These are phyloP conservation scores for Alauda arvensis DNA, from an alignment of 2,797 vertebrate genomes.

Conservation along the genomic window DNA sequence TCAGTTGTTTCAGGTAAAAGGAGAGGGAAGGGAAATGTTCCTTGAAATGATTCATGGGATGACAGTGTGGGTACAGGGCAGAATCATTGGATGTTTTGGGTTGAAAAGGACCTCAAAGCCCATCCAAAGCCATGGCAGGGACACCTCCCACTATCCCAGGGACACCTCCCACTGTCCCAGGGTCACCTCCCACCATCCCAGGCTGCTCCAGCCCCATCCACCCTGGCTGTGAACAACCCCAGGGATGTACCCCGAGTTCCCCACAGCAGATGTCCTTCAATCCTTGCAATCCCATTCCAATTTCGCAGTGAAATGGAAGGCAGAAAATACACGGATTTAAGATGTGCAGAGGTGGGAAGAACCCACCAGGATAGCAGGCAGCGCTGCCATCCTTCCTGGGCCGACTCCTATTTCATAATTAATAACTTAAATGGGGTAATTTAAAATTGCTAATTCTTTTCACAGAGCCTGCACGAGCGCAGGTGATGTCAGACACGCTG, in stretches of 20 bases:
- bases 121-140: not conserved
- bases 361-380: not conserved
- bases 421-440: slow-evolving; percentile 71
- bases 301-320: not conserved
- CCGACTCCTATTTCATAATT: slow-evolving; percentile 61
- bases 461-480: slow-evolving; percentile 58
- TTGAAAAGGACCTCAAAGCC: not conserved
- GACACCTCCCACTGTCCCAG: not conserved
- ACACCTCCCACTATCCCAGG: not conserved
- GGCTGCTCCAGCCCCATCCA: not conserved
- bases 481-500: slow-evolving; percentile 68
- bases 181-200: not conserved
- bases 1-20: not conserved
- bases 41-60: not conserved
- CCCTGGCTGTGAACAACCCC: not conserved
- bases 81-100: not conserved
- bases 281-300: not conserved
- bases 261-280: not conserved
- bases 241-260: not conserved
- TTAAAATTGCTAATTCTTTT: slow-evolving; percentile 73
- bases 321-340: slow-evolving; percentile 7
- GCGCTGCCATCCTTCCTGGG: slow-evolving; percentile 31
- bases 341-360: slow-evolving; percentile 58
- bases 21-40: not conserved
- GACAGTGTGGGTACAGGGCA: accelerated